Evolutionary conservation across 2,888 invertebrate genomes (phyloP), one percentile per base, ranked within the genome.

Genomic region (Camptogramma bilineatum): DNA sequence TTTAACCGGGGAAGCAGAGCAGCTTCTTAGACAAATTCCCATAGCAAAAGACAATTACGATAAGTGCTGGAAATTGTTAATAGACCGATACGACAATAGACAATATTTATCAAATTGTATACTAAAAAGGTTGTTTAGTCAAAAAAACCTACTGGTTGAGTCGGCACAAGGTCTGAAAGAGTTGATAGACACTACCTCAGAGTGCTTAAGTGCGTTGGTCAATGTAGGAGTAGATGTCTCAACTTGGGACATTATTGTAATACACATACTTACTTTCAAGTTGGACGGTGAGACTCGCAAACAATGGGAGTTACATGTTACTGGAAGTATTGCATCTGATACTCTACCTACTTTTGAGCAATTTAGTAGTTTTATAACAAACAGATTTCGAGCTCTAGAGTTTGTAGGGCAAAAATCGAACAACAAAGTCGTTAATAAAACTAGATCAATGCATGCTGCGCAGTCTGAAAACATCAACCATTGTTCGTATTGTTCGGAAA

Each of bases 81-180:
- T 51, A 1, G 13, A 28, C 7, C 21, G 57, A 10, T 58, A 42
- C 9, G 51, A 58, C n/a, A 58, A 58, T 51, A 58, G 51, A n/a
- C 17, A 56, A 48, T 56, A 56, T 34, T 13, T 52, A 18, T 16
- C 52, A 4, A 52, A 52, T 34, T 34, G 34, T 34, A 17, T 52
- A 52, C 34, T 55, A 18, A 55, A 46, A 31, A n/a, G 54, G n/a
- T 21, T 55, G 1, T 2, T 55, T 4, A 46, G 31, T 16, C 54
- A 55, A 46, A 46, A 24, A 31, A 55, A 46, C 28, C 46, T 28
- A 17, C 1, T 13, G 3, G 10, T 16, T 13, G 53, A 53, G 18
- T 53, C 53, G 42, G 13, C 42, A n/a, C 42, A 44, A 28, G 54
- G 28, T 13, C 10, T 55, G 7, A 55, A 55, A n/a, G 54, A 55